phyloP scores from a whole-genome alignment of 2,888 invertebrate genomes.

The Ophioninae sp. region DNA sequence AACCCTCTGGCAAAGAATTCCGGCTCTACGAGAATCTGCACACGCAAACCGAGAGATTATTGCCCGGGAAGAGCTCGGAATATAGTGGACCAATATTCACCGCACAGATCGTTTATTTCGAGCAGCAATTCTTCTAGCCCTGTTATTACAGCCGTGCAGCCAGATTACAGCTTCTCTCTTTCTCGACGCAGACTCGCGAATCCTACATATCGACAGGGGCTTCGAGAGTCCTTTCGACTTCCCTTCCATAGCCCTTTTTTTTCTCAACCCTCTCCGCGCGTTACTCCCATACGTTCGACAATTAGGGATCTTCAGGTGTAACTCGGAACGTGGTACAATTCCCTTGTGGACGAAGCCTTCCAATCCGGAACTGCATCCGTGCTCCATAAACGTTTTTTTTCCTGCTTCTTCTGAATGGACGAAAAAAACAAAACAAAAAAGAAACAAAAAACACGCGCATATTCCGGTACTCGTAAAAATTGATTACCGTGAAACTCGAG shows the following conservation, averaged over 20 bases:
- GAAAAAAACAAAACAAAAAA: conserved; percentile 15
- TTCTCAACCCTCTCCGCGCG: conserved; percentile 1
- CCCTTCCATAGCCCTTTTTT: conserved; percentile 9
- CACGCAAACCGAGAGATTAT: conserved; percentile 60
- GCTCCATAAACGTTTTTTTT: neutral
- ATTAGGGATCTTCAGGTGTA: conserved; percentile 43
- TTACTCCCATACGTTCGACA: conserved; percentile 7
- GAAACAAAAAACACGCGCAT: neutral
- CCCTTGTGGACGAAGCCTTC: conserved; percentile 17
- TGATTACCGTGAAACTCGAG: neutral
- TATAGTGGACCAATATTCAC: conserved; percentile 44
- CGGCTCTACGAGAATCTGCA: conserved; percentile 43
- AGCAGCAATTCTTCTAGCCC: conserved; percentile 57
- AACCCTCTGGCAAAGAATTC: conserved; percentile 51
- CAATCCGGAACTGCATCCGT: neutral
- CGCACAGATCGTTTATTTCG: conserved; percentile 62
- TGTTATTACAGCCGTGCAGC: conserved; percentile 59
- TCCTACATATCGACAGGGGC: conserved; percentile 26
- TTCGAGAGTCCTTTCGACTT: conserved; percentile 16
- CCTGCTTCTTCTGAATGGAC: neutral
- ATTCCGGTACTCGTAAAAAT: neutral
- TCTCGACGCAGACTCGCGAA: conserved; percentile 21
- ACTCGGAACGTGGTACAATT: conserved; percentile 39
- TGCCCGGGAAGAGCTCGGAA: conserved; percentile 37
- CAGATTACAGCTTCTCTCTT: conserved; percentile 56